Evolutionary conservation across 2,113 vertebrate species (phyloP).

Genomic region (Platycercus adscitus): DNA sequence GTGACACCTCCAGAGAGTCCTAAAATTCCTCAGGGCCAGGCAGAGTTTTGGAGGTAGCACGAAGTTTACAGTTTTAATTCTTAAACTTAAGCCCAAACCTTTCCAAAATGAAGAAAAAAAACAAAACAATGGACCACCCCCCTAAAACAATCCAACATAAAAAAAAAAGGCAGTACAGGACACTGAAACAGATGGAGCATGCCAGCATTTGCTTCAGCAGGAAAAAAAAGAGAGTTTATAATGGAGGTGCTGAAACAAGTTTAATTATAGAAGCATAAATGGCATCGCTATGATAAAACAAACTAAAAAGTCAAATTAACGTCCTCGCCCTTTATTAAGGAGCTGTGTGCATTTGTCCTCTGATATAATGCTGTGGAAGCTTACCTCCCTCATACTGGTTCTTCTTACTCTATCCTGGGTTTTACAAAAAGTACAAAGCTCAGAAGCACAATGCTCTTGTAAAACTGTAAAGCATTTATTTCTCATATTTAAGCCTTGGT

Average conservation of each 20-base stretch:
- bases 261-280: slow-evolving; percentile 57
- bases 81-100: background rate
- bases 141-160: background rate
- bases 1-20: background rate
- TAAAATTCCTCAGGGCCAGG: background rate
- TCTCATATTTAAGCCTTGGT: slow-evolving; percentile 29
- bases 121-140: rapidly evolving
- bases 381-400: background rate
- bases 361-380: background rate
- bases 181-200: slow-evolving; percentile 31
- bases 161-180: background rate
- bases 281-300: slow-evolving; percentile 29
- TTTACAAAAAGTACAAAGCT: background rate
- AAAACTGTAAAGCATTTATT: slow-evolving; percentile 20
- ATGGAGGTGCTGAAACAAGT: slow-evolving; percentile 6
- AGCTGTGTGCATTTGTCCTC: background rate
- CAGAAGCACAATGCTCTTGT: background rate
- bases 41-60: background rate
- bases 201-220: slow-evolving; percentile 16
- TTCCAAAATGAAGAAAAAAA: background rate
- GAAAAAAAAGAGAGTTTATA: background rate
- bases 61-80: background rate
- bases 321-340: background rate
- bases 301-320: background rate
- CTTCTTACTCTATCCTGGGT: background rate